These are phyloP conservation scores for Glomeris marginata DNA, from an alignment of 2,888 invertebrate genomes.

Conservation along the genomic window DNA sequence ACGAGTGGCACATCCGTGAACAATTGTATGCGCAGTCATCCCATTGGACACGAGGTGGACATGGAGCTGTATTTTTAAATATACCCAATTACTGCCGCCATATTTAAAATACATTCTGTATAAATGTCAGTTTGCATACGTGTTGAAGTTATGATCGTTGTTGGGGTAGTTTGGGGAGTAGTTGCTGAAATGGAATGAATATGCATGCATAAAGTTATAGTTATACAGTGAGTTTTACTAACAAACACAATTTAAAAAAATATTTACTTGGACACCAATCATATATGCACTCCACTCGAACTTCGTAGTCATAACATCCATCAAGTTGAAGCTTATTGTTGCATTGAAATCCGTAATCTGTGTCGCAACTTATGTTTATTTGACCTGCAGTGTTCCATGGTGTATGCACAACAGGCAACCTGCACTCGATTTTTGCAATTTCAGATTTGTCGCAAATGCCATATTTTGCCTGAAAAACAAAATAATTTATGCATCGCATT, in stretches of 20 bases:
- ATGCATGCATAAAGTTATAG: not conserved
- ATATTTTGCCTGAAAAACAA: constrained; percentile 10
- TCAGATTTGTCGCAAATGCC: constrained; percentile 15
- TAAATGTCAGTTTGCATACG: too few species aligned
- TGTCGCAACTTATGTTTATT: constrained; percentile 23
- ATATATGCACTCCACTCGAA: constrained; percentile 28
- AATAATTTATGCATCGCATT: not conserved
- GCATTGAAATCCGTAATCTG: constrained; percentile 22
- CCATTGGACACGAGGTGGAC: constrained; percentile 43
- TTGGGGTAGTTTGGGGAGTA: not conserved
- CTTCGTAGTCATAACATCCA: constrained; percentile 29
- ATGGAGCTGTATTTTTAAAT: constrained; percentile 26
- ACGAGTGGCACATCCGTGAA: constrained; percentile 43
- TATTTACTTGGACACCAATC: constrained; percentile 17
- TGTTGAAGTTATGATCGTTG: constrained; percentile 1
- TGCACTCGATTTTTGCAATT: constrained; percentile 22
- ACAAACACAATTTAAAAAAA: not conserved
- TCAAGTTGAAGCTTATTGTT: constrained; percentile 18
- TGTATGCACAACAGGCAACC: constrained; percentile 19
- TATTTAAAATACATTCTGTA: too few species aligned
- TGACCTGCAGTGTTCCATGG: constrained; percentile 21
- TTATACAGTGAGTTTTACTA: not conserved
- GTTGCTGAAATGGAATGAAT: not conserved
- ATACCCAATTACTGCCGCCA: not conserved
- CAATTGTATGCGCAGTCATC: constrained; percentile 56